A percentile compares a stretch with the other conserved stretches of the same genome.
Evolutionary conservation across 2,888 invertebrate species (phyloP).

Genomic region (Tortricodes alternella): DNA sequence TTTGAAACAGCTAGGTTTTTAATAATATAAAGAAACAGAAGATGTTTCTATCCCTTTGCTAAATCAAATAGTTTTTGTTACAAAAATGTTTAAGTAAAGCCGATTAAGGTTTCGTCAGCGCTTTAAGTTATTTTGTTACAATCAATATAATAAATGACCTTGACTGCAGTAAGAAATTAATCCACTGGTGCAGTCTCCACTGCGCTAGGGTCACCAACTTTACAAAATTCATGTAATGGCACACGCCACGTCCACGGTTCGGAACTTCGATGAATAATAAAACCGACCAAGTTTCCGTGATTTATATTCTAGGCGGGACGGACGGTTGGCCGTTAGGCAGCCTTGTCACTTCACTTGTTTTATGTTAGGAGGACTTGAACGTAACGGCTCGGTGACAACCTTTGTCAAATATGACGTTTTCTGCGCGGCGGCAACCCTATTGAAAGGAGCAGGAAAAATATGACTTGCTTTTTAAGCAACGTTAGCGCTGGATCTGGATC

Average conservation of each 20-base stretch:
- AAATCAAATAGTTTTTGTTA: too few species aligned
- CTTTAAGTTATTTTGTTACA: too few species aligned
- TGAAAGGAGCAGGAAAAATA: neutral
- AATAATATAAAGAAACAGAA: too few species aligned
- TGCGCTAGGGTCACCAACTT: conserved; percentile 14
- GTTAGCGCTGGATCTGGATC: too few species aligned
- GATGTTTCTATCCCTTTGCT: too few species aligned
- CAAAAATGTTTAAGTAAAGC: too few species aligned
- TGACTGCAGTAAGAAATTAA: neutral
- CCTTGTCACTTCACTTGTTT: conserved; percentile 24
- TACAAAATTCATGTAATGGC: conserved; percentile 27
- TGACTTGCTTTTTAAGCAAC: too few species aligned
- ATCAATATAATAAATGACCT: too few species aligned
- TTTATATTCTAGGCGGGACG: conserved; percentile 11
- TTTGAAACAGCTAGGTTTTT: too few species aligned
- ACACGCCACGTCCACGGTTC: conserved; percentile 23
- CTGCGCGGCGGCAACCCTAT: too few species aligned
- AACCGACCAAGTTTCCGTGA: conserved; percentile 19
- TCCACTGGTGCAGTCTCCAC: conserved; percentile 1
- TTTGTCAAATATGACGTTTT: neutral
- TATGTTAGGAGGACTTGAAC: neutral
- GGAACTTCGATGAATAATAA: conserved; percentile 29
- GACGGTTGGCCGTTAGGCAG: neutral
- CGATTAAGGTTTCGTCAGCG: too few species aligned
- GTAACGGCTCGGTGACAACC: neutral